Conservation (phyloP, 2,888 invertebrate genomes). For the Argyresthia albistria region DNA sequence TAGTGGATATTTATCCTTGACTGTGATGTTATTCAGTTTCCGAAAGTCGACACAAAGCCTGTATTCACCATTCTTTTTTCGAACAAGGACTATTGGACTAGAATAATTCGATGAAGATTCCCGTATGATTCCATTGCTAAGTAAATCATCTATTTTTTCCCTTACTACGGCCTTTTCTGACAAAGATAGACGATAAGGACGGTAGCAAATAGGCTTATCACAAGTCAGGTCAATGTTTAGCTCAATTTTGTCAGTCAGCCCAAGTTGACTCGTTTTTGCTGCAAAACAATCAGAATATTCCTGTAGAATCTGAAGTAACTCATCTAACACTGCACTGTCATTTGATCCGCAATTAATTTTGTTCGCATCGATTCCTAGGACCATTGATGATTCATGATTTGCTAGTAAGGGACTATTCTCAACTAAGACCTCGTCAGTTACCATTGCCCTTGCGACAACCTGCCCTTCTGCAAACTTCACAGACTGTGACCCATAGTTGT, state of each 20-base stretch:
- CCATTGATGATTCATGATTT: not conserved
- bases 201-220: not conserved
- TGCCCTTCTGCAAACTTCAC: too few species aligned
- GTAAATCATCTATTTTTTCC: not conserved
- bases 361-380: not conserved
- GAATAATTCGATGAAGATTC: constrained; percentile 1
- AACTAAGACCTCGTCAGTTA: too few species aligned
- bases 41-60: constrained; percentile 3
- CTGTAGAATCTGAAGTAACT: not conserved
- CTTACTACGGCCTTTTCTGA: not conserved
- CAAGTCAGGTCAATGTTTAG: not conserved
- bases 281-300: not conserved
- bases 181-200: not conserved
- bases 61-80: not conserved
- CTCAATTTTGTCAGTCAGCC: not conserved
- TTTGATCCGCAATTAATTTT: not conserved
- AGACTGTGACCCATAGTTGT: too few species aligned
- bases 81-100: constrained; percentile 1
- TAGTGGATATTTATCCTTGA: constrained; percentile 2
- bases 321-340: not conserved
- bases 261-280: not conserved
- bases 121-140: not conserved
- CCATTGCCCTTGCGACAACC: too few species aligned
- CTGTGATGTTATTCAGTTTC: constrained; percentile 8
- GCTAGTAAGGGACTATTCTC: too few species aligned